These are phyloP conservation scores for Anguilla megastoma DNA, from an alignment of 2,797 vertebrate genomes.

Conservation along the genomic window DNA sequence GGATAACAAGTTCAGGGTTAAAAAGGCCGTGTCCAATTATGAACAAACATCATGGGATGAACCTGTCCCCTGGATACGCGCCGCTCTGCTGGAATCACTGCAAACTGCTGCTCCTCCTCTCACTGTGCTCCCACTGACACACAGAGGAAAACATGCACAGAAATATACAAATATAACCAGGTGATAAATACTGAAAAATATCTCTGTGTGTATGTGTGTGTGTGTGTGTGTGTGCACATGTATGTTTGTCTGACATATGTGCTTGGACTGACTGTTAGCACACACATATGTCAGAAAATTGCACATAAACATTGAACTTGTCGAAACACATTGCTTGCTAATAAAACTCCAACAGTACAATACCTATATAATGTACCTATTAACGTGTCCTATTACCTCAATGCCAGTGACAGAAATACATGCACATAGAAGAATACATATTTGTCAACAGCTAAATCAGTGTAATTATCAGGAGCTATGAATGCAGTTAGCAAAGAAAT, in stretches of 20 bases:
- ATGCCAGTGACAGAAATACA: background rate
- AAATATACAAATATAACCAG: background rate
- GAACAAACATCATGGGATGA: background rate
- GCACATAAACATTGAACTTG: background rate
- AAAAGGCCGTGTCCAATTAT: conserved; percentile 1
- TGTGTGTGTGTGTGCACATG: background rate
- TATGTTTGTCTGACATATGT: too few species aligned
- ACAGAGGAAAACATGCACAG: background rate
- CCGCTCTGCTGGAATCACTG: background rate
- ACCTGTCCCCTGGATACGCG: background rate
- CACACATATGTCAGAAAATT: background rate
- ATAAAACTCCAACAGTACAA: background rate
- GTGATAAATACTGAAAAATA: background rate
- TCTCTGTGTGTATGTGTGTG: background rate
- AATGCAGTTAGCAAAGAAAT: background rate
- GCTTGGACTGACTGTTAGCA: background rate
- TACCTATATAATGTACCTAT: background rate
- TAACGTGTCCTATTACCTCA: background rate
- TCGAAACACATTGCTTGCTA: background rate
- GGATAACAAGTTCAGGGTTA: background rate
- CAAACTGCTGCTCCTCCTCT: background rate
- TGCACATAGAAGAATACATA: background rate
- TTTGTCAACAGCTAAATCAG: conserved; percentile 3
- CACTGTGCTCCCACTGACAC: background rate
- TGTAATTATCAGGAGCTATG: background rate